Base-by-base conservation (phyloP, 1,140 invertebrate genomes). In the Calliopsis andreniformis region DNA sequence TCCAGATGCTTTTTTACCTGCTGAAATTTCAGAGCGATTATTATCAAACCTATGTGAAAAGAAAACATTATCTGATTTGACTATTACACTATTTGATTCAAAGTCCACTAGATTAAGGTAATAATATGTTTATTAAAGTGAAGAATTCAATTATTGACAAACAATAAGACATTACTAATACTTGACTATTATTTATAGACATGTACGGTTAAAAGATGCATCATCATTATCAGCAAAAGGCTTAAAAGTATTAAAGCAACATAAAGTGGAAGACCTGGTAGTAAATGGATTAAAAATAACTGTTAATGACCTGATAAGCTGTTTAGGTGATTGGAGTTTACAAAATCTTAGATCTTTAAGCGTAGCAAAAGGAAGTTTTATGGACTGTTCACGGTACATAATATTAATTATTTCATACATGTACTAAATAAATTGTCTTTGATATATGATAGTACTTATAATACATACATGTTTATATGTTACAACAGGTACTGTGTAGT, bases 271-370 rank as follows among this genome's bases (percentile, higher is more conserved):
- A 79, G 92, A 94, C 87, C 88, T 97, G 73, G 94, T 95, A 89
- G 94, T 94, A 49, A 93, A 93, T 77, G 93, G 93, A 45, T 89
- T 95, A 49, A 93, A 93, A 82, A 93, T 95, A 7, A 93, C 94
- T 53, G 93, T 95, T 28, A 94, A 95, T 88, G 95, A 95, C 86
- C 88, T 95, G 16, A 94, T 95, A 86, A 93, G 93, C 68, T 96
- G 95, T 90, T 92, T 96, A 55, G 94, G 94, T 64, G 95, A 96
- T 80, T 96, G 95, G 95, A 95, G 95, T 51, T 84, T 95, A 62
- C 92, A 94, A 56, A 95, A 96, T 91, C 90, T 97, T 62, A 91
- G 93, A 56, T 92, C 93, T 18, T 89, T 96, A 35, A 95, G 95
- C 90, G 94, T 96, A 58, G 93, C 94, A 53, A 93, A 93, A 86